Percentiles rank a stretch among this genome's conserved stretches.
phyloP scores from a whole-genome alignment of 2,797 vertebrate genomes.

The Sebastes hubbsi region DNA sequence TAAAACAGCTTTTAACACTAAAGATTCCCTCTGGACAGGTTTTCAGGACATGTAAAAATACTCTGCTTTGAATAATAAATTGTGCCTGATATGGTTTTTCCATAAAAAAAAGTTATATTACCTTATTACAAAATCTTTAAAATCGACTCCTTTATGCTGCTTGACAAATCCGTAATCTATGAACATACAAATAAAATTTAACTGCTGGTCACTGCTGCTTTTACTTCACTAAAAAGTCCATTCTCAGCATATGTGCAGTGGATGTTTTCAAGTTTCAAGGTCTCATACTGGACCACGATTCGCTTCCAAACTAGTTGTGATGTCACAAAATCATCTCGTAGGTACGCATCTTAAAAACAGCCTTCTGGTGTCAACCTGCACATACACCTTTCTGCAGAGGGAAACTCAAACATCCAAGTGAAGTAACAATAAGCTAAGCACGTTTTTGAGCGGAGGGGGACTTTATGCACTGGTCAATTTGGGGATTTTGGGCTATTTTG shows the following conservation, averaged over 20 bases:
- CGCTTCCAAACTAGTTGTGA: background rate
- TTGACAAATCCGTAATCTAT: background rate
- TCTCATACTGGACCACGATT: background rate
- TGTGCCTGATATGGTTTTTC: background rate
- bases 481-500: background rate
- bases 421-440: too few relatives aligned
- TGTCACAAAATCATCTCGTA: background rate
- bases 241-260: background rate
- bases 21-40: background rate
- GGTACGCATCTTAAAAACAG: background rate
- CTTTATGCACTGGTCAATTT: background rate
- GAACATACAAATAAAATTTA: background rate
- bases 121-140: background rate
- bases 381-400: background rate
- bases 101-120: background rate
- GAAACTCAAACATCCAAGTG: background rate
- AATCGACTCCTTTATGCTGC: background rate
- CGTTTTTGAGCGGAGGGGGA: too few relatives aligned
- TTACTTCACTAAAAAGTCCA: background rate
- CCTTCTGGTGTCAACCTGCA: background rate
- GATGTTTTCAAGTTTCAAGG: too few relatives aligned
- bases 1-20: slow-evolving; percentile 18
- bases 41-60: background rate
- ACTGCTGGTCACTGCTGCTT: background rate
- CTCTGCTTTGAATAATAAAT: background rate